These are phyloP conservation scores for Festucalex cinctus DNA, from an alignment of 2,113 vertebrate species.

Conservation along the genomic window DNA sequence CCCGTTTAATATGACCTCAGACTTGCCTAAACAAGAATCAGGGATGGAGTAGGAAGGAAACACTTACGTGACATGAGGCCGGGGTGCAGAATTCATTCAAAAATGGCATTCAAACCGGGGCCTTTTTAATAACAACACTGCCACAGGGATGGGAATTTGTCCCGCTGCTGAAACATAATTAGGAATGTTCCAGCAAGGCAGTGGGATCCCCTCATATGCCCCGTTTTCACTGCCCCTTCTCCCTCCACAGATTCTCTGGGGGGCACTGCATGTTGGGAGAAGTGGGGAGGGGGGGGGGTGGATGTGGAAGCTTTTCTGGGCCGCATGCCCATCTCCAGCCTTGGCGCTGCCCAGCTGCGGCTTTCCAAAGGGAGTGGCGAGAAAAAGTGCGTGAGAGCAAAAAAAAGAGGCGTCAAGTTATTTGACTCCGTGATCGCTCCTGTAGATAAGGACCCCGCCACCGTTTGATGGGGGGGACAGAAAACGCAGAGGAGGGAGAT, in stretches of 20 bases:
- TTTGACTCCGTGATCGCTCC: conserved; percentile 49
- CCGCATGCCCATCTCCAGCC: conserved; percentile 52
- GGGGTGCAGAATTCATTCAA: background rate
- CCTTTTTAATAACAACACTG: conserved; percentile 31
- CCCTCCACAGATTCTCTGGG: conserved; percentile 61
- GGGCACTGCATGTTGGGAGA: conserved; percentile 50
- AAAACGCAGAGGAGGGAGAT: conserved; percentile 45
- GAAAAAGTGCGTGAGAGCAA: conserved; percentile 27
- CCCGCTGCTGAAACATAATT: conserved; percentile 56
- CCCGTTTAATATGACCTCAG: conserved; percentile 26
- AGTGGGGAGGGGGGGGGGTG: conserved; percentile 32
- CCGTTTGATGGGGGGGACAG: conserved; percentile 37
- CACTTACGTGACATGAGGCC: conserved; percentile 26
- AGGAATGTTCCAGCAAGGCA: conserved; percentile 61
- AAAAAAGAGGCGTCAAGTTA: conserved; percentile 34
- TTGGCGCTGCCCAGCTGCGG: conserved; percentile 62
- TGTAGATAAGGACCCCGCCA: conserved; percentile 48
- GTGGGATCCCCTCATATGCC: conserved; percentile 42
- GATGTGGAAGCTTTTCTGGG: conserved; percentile 44
- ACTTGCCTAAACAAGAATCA: conserved; percentile 27
- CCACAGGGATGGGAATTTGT: conserved; percentile 56
- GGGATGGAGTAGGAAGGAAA: conserved; percentile 50
- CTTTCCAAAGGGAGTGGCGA: conserved; percentile 31
- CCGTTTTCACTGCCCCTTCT: conserved; percentile 33
- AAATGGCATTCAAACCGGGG: conserved; percentile 30